Conservation (phyloP, 1,140 invertebrate genomes). For the Cataglyphis hispanica region DNA sequence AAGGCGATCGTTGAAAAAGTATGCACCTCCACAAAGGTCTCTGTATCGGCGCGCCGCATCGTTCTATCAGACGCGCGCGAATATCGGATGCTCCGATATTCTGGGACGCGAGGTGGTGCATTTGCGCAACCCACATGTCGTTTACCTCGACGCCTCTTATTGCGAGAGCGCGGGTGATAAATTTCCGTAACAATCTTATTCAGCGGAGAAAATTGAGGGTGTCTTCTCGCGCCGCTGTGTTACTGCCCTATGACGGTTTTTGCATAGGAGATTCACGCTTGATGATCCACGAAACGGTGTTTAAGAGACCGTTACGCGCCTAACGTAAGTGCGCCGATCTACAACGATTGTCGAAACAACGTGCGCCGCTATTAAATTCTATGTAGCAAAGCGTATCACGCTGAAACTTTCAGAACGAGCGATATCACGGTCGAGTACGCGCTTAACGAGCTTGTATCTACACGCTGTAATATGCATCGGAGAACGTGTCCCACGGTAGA, state of each 20-base stretch:
- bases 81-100: neutral
- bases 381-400: conserved; percentile 23
- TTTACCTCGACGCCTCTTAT: neutral
- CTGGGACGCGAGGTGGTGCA: neutral
- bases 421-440: conserved; percentile 43
- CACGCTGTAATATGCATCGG: conserved; percentile 30
- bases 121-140: neutral
- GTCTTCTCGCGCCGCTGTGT: neutral
- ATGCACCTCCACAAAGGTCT: conserved; percentile 47
- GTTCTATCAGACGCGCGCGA: neutral
- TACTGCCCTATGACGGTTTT: neutral
- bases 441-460: conserved; percentile 50
- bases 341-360: conserved; percentile 50
- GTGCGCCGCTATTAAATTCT: conserved; percentile 52
- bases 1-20: conserved; percentile 62
- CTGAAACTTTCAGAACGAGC: neutral
- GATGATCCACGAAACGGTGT: conserved; percentile 20
- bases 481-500: conserved; percentile 49
- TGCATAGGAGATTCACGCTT: neutral
- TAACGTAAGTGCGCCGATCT: conserved; percentile 1
- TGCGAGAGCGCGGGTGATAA: neutral
- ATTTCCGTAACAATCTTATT: conserved; percentile 14
- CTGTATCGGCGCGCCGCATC: conserved; percentile 20
- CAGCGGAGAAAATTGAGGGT: neutral
- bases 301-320: neutral